Conservation (phyloP, 2,888 invertebrate genomes). For the Lasioglossum malachurum region DNA sequence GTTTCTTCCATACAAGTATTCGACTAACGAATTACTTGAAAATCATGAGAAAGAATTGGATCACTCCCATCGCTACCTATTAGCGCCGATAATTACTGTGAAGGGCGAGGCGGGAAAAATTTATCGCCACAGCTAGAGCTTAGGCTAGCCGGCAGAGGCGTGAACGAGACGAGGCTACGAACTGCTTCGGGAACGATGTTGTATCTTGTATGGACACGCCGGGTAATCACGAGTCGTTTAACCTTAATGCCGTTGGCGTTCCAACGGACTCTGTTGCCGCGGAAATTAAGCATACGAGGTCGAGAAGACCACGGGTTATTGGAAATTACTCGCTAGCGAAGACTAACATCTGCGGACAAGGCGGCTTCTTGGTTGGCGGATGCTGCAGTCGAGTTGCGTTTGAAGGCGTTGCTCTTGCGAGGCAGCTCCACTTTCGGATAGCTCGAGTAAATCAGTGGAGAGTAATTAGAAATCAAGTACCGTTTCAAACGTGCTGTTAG, state of each 20-base stretch:
- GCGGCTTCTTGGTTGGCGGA: neutral
- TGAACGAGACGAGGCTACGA: constrained; percentile 32
- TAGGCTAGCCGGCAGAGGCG: constrained; percentile 25
- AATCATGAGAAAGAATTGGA: neutral
- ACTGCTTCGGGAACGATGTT: constrained; percentile 13
- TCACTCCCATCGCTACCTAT: constrained; percentile 53
- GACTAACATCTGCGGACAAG: neutral
- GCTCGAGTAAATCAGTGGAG: neutral
- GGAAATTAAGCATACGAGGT: constrained; percentile 25
- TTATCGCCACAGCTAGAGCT: constrained; percentile 31
- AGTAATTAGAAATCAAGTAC: neutral
- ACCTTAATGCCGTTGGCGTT: constrained; percentile 32
- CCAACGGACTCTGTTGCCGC: neutral
- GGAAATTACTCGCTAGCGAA: constrained; percentile 1
- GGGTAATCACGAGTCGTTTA: constrained; percentile 52
- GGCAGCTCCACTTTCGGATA: neutral
- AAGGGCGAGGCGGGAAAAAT: constrained; percentile 45
- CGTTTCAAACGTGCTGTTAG: neutral
- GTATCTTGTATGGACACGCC: constrained; percentile 17
- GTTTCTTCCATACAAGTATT: neutral
- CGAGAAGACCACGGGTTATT: constrained; percentile 13
- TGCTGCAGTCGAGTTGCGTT: neutral
- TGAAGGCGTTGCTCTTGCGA: neutral
- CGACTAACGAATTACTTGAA: neutral
- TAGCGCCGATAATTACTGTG: constrained; percentile 66